These are phyloP conservation scores for Arion vulgaris DNA, from an alignment of 1,140 invertebrate genomes.

Conservation along the genomic window DNA sequence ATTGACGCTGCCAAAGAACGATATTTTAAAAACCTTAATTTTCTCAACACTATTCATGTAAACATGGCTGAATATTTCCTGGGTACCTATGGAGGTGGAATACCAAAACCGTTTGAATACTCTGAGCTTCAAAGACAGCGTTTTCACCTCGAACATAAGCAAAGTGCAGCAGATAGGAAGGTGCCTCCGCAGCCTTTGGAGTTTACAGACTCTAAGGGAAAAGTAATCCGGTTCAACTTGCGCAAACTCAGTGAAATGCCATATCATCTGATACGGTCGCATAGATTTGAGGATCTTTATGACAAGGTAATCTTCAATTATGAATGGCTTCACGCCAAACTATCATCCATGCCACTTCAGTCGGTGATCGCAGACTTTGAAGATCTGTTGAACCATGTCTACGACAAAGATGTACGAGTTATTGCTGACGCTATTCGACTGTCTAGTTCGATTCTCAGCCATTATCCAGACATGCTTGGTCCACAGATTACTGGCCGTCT, in stretches of 20 bases:
- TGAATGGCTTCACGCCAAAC: slow-evolving; percentile 96
- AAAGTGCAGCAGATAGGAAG: slow-evolving; percentile 94
- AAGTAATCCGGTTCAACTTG: slow-evolving; percentile 74
- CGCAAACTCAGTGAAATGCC: slow-evolving; percentile 84
- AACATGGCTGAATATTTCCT: slow-evolving; percentile 98
- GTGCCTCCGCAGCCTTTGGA: slow-evolving; percentile 96
- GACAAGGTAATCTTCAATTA: slow-evolving; percentile 93
- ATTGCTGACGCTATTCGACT: slow-evolving; percentile 95
- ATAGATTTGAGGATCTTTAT: slow-evolving; percentile 93
- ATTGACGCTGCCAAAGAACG: slow-evolving; percentile 82
- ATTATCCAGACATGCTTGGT: slow-evolving; percentile 95
- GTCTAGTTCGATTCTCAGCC: slow-evolving; percentile 79
- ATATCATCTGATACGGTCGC: slow-evolving; percentile 91
- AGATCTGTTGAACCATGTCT: slow-evolving; percentile 88
- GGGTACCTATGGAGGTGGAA: slow-evolving; percentile 84
- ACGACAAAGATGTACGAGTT: slow-evolving; percentile 87
- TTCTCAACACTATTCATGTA: slow-evolving; percentile 96
- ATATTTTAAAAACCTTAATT: slow-evolving; percentile 98
- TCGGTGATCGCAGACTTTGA: slow-evolving; percentile 95
- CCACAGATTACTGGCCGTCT: slow-evolving; percentile 94
- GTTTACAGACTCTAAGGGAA: slow-evolving; percentile 90
- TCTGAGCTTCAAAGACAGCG: slow-evolving; percentile 95
- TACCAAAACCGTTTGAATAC: slow-evolving; percentile 95
- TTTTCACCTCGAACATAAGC: slow-evolving; percentile 82
- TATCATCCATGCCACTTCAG: slow-evolving; percentile 93